These are phyloP conservation scores for Zosterops pallidus DNA, from an alignment of 2,113 vertebrate species.

Conservation along the genomic window DNA sequence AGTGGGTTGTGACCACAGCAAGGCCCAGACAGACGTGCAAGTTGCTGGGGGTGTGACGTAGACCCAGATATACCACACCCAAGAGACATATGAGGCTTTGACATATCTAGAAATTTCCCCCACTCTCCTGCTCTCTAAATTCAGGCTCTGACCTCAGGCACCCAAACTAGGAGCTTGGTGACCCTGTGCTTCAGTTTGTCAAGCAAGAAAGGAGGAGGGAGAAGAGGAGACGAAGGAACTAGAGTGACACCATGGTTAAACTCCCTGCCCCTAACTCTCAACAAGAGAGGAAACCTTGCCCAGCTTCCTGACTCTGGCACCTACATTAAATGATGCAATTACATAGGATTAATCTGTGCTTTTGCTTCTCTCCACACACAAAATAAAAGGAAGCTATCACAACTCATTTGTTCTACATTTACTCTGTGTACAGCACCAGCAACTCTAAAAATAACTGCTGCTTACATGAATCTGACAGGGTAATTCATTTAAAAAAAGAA, in stretches of 20 bases:
- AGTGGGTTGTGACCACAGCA: background rate
- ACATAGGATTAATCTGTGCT: background rate
- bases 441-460: constrained; percentile 11
- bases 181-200: background rate
- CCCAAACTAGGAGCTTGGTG: background rate
- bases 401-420: background rate
- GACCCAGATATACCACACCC: background rate
- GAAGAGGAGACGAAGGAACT: background rate
- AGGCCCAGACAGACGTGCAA: background rate
- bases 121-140: background rate
- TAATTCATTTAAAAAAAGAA: background rate
- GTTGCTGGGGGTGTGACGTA: background rate
- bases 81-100: background rate
- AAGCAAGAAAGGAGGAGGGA: background rate
- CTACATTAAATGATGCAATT: background rate
- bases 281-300: background rate
- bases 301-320: background rate
- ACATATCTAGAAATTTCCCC: background rate
- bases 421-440: background rate
- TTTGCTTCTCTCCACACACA: background rate
- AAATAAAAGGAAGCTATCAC: background rate
- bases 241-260: background rate
- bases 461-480: background rate
- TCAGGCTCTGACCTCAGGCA: background rate
- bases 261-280: background rate